Conservation (phyloP, 2,797 vertebrate species). For the Pelodytes ibericus region DNA sequence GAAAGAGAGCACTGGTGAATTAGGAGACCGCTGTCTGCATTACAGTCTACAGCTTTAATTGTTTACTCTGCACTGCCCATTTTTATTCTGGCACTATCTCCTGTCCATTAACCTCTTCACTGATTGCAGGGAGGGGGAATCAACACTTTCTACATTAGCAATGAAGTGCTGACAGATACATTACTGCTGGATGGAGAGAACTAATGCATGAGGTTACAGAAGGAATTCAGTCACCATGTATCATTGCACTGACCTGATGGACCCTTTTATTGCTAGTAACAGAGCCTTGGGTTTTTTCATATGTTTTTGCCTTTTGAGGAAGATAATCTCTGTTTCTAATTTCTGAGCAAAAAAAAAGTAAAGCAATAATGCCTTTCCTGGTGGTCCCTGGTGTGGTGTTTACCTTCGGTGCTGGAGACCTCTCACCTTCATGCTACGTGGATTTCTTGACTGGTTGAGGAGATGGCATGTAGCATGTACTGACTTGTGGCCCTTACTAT, state of each 20-base stretch:
- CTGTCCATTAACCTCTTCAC: constrained; percentile 50
- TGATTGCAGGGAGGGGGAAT: constrained; percentile 10
- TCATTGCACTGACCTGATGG: constrained; percentile 36
- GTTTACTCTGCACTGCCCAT: constrained; percentile 13
- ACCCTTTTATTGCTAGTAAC: constrained; percentile 34
- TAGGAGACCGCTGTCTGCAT: not conserved
- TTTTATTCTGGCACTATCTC: constrained; percentile 23
- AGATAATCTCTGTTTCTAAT: no score
- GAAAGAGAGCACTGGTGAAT: no score
- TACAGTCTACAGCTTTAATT: constrained; percentile 7
- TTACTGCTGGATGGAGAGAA: constrained; percentile 17
- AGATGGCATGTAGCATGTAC: no score
- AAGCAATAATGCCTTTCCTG: no score
- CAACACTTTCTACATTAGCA: constrained; percentile 33
- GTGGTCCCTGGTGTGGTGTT: no score
- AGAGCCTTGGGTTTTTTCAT: not conserved
- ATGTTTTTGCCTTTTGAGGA: not conserved
- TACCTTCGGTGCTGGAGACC: no score
- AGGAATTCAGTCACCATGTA: constrained; percentile 24
- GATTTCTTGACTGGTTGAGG: no score
- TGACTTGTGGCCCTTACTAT: no score
- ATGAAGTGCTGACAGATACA: constrained; percentile 37
- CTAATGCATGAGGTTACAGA: constrained; percentile 5
- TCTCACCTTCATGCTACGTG: no score
- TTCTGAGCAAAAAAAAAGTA: no score